phyloP scores from a whole-genome alignment of 1,140 invertebrate species.

The Pachypeltis micranthus region DNA sequence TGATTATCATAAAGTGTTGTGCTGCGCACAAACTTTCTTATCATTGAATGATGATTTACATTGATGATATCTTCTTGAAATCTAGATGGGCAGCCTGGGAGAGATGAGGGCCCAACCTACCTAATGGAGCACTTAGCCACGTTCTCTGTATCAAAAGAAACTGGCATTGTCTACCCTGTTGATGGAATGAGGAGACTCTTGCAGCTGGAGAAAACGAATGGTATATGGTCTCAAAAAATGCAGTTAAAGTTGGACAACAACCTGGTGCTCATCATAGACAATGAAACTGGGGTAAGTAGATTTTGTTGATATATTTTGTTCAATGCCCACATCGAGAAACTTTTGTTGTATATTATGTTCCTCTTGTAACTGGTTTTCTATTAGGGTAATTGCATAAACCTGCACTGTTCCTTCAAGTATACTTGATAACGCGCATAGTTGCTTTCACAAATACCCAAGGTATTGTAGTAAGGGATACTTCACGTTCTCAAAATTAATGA shows the following conservation, averaged over 20 bases:
- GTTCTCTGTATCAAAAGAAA: slow-evolving; percentile 83
- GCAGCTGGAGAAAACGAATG: slow-evolving; percentile 92
- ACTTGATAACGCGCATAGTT: too few relatives aligned
- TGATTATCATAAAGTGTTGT: neutral
- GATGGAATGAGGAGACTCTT: slow-evolving; percentile 92
- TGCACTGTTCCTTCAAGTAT: neutral
- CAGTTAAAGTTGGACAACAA: slow-evolving; percentile 72
- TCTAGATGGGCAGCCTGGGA: slow-evolving; percentile 21
- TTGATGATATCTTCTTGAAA: neutral
- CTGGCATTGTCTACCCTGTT: slow-evolving; percentile 71
- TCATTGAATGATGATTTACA: neutral
- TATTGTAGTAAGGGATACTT: too few relatives aligned
- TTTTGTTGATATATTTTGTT: neutral
- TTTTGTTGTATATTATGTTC: neutral
- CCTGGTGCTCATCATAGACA: slow-evolving; percentile 90
- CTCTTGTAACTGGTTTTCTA: too few relatives aligned
- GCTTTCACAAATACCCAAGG: too few relatives aligned
- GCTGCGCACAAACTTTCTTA: neutral
- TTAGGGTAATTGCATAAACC: too few relatives aligned
- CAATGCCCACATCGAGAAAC: too few relatives aligned
- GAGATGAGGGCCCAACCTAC: slow-evolving; percentile 59
- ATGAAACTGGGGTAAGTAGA: slow-evolving; percentile 78
- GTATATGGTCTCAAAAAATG: slow-evolving; percentile 99
- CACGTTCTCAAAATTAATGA: too few relatives aligned
- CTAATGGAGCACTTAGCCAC: slow-evolving; percentile 95